Evolutionary conservation across 1,140 invertebrate genomes (phyloP).

Genomic region (Pachypeltis micranthus): DNA sequence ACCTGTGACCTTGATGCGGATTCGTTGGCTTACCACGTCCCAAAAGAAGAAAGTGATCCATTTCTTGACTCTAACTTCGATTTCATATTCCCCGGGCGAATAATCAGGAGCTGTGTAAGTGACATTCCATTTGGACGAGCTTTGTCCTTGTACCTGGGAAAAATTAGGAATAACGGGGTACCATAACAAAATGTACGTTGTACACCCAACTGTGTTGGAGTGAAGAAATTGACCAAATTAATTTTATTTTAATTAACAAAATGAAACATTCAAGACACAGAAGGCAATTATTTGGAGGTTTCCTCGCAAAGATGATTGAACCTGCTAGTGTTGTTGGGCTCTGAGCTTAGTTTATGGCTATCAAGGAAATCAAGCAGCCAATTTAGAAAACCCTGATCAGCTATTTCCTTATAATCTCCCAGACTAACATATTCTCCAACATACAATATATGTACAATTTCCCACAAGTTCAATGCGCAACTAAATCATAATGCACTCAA

Average conservation of each 20-base stretch:
- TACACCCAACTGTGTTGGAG: too few relatives aligned
- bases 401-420: too few relatives aligned
- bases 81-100: constrained; percentile 44
- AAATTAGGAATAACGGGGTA: too few relatives aligned
- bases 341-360: too few relatives aligned
- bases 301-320: not conserved
- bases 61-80: constrained; percentile 45
- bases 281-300: not conserved
- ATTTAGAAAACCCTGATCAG: too few relatives aligned
- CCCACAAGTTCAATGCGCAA: not conserved
- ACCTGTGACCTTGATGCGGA: constrained; percentile 48
- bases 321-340: too few relatives aligned
- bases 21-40: constrained; percentile 25
- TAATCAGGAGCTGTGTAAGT: constrained; percentile 41
- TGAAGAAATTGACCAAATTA: not conserved
- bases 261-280: too few relatives aligned
- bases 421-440: not conserved
- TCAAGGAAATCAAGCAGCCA: too few relatives aligned
- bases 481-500: not conserved
- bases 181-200: too few relatives aligned
- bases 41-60: constrained; percentile 11
- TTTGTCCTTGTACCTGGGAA: too few relatives aligned
- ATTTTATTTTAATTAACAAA: too few relatives aligned
- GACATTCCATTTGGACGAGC: constrained; percentile 43
- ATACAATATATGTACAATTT: not conserved